These are phyloP conservation scores for Hiodon alosoides DNA, from an alignment of 2,113 vertebrate genomes.

Conservation along the genomic window DNA sequence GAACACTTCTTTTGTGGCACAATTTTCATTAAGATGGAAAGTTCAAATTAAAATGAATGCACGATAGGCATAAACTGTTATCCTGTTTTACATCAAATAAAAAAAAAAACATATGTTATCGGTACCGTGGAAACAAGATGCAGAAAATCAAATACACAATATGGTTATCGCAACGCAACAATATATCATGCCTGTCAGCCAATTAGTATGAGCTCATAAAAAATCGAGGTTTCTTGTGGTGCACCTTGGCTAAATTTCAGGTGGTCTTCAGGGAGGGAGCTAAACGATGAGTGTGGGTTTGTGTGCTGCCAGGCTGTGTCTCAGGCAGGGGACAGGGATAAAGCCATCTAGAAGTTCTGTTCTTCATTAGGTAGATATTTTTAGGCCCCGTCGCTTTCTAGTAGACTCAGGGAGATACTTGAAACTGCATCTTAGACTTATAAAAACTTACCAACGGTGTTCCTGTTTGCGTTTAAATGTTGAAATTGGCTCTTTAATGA, in stretches of 20 bases:
- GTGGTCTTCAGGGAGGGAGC: constrained; percentile 36
- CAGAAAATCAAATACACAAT: constrained; percentile 21
- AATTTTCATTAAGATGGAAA: no score
- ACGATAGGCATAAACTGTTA: no score
- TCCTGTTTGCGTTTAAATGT: neutral
- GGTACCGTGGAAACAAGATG: constrained; percentile 18
- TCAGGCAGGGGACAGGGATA: constrained; percentile 42
- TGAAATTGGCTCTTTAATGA: neutral
- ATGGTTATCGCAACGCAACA: neutral
- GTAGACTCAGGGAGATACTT: no score
- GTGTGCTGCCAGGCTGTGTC: constrained; percentile 33
- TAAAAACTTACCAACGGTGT: neutral
- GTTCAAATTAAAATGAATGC: no score
- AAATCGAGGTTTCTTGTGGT: constrained; percentile 17
- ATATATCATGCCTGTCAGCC: constrained; percentile 19
- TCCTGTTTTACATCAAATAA: no score
- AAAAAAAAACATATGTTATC: neutral
- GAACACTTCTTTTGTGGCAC: no score
- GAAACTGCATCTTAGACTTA: no score
- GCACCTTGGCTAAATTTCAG: constrained; percentile 40
- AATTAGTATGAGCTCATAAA: constrained; percentile 37
- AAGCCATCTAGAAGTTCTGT: constrained; percentile 37
- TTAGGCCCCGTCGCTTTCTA: neutral
- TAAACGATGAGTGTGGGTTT: neutral
- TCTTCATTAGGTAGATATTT: constrained; percentile 14